Percentiles rank a stretch among this genome's conserved stretches.
phyloP scores from a whole-genome alignment of 2,888 invertebrate genomes.

The Troides aeacus region DNA sequence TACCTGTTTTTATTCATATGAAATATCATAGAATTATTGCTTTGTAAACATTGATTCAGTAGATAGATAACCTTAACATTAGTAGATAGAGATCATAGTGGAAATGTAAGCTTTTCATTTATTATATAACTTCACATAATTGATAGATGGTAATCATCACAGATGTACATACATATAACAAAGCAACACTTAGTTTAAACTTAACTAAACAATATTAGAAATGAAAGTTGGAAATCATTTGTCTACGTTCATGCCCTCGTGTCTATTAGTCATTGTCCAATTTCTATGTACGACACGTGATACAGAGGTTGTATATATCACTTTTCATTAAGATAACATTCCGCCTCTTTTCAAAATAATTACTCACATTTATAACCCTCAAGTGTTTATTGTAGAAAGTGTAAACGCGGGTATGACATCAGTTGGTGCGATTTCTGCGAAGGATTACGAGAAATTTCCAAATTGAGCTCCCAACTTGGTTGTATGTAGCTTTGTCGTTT shows the following conservation, averaged over 20 bases:
- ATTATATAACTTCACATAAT: too few relatives aligned
- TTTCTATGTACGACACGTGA: not conserved
- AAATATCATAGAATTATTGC: too few relatives aligned
- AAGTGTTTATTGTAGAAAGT: slow-evolving; percentile 21
- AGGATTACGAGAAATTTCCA: slow-evolving; percentile 12
- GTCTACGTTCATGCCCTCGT: not conserved
- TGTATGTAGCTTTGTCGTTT: not conserved
- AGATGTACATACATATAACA: not conserved
- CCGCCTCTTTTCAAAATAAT: slow-evolving; percentile 6
- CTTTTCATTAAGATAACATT: slow-evolving; percentile 1
- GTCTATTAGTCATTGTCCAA: not conserved
- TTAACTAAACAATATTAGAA: not conserved
- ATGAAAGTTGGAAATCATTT: not conserved
- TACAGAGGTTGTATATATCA: not conserved
- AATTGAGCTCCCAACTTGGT: not conserved
- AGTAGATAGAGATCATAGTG: too few relatives aligned
- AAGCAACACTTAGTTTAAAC: not conserved
- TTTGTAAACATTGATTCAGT: too few relatives aligned
- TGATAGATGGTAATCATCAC: too few relatives aligned
- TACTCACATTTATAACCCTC: slow-evolving; percentile 5
- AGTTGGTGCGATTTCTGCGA: slow-evolving; percentile 4
- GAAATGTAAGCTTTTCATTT: too few relatives aligned
- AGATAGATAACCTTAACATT: too few relatives aligned
- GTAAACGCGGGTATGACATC: slow-evolving; percentile 4
- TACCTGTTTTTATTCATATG: too few relatives aligned